Evolutionary conservation across 92 coral and sea anemone species (phyloP).

Genomic region (Parazoanthus swiftii): DNA sequence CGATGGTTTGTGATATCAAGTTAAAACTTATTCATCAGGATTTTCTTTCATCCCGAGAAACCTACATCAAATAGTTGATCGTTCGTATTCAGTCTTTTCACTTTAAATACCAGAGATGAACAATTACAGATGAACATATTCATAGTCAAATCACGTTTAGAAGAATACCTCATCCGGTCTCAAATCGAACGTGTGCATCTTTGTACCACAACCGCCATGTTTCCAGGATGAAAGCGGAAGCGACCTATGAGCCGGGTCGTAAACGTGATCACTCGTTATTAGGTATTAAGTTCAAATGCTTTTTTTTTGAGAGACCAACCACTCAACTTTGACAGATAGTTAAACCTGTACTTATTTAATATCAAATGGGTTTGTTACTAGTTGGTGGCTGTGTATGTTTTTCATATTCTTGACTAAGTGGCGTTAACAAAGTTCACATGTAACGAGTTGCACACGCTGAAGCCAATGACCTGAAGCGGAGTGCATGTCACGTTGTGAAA

Average conservation of each 20-base stretch:
- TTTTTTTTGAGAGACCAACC: neutral
- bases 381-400: neutral
- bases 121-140: neutral
- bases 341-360: neutral
- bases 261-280: neutral
- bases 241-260: neutral
- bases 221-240: neutral
- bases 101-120: neutral
- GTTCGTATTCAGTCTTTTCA: neutral
- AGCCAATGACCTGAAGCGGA: too few species aligned
- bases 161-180: neutral
- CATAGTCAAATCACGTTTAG: neutral
- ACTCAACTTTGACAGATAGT: neutral
- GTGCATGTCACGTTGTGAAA: neutral
- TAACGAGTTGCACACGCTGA: neutral
- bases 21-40: too few species aligned
- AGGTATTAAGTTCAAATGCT: neutral
- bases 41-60: neutral
- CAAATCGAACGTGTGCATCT: neutral
- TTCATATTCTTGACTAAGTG: neutral
- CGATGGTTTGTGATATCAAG: neutral
- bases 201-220: neutral
- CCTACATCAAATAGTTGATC: neutral
- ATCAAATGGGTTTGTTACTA: neutral
- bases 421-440: neutral